Evolutionary conservation across 2,797 vertebrate species (phyloP), one percentile per base, ranked within the genome.

Genomic region (Manis crassicaudata): DNA sequence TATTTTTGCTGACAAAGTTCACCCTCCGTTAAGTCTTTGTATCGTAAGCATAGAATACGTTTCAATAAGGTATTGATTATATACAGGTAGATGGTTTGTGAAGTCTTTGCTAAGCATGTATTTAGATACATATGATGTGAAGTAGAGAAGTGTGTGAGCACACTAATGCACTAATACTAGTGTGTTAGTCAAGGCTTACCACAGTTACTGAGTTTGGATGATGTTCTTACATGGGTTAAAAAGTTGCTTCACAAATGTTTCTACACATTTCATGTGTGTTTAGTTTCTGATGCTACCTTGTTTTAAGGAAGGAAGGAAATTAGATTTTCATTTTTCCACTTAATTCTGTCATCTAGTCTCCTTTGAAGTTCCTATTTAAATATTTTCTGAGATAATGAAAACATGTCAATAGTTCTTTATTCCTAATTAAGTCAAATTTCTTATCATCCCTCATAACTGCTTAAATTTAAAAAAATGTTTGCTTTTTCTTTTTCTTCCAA

Each of bases 291-390:
- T 52, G 25, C 21, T 77, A 60, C 62, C 50, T 94, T 88, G 29
- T 96, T 94, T 94, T 67, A 23, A 92, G 13, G 37, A 75, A 92
- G 13, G 37, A 75, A 96, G 40, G 29, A 86, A 79, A 87, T 86
- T 40, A 67, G 14, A 93, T 58, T 89, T 95, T 70, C 40, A 37
- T 35, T 46, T 92, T 86, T 82, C 12, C 13, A n/a, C 37, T 56
- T 82, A 63, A 62, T 89, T 79, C 17, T 92, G 35, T 37, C 62
- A 68, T 86, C 29, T 82, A 29, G 6, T 63, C 65, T 92, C 85
- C 54, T 94, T 67, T 56, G 37, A 84, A 90, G 7, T 77, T 91
- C 17, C 40, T n/a, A 50, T 37, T 83, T 29, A 75, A 88, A 89
- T 60, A 43, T 58, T 84, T 73, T 79, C 43, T 82, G 63, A 89